Evolutionary conservation across 1,140 invertebrate species (phyloP), one percentile per base, ranked within the genome.

Genomic region (Aethina tumida): DNA sequence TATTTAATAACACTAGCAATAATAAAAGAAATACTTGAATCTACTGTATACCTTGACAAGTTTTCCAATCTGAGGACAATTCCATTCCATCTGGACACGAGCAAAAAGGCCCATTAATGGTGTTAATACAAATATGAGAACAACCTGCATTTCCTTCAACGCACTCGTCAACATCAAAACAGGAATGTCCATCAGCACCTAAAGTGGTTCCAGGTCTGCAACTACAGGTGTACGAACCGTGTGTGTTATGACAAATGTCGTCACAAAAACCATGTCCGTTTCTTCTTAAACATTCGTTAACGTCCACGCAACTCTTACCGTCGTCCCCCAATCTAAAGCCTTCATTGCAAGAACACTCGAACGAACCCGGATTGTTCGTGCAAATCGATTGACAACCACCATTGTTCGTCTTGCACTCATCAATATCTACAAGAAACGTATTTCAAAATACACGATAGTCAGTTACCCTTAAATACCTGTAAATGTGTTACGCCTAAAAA

Each of bases 251-350:
- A n/a, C 81, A 84, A 13, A 56, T 60, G 30, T 70, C 73, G 50
- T 78, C 71, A 54, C 76, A 80, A 13, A 74, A 74, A 2, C 77
- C 77, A 43, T 75, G 75, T 2, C 74, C 79, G 53, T 82, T 81
- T 20, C 73, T n/a, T n/a, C n/a, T n/a, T n/a, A n/a, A n/a, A n/a
- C 87, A 93, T 62, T 93, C 88, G 63, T 93, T 73, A 18, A 87
- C 71, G 63, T 93, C 86, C 32, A 81, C 64, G 64, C 87, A 92
- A 36, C 69, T 70, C 39, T 69, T 73, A 41, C 74, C 75, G 34
- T 65, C 72, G 1, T 63, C 62, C 46, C 84, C 75, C 12, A 89
- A 66, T 32, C 68, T 61, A 62, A 79, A 86, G 3, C 84, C 84
- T 55, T 74, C 69, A 37, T 76, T 72, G 58, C 82, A 85, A 5